Base-by-base conservation (phyloP, 2,797 vertebrate genomes). In the Silurus aristotelis region DNA sequence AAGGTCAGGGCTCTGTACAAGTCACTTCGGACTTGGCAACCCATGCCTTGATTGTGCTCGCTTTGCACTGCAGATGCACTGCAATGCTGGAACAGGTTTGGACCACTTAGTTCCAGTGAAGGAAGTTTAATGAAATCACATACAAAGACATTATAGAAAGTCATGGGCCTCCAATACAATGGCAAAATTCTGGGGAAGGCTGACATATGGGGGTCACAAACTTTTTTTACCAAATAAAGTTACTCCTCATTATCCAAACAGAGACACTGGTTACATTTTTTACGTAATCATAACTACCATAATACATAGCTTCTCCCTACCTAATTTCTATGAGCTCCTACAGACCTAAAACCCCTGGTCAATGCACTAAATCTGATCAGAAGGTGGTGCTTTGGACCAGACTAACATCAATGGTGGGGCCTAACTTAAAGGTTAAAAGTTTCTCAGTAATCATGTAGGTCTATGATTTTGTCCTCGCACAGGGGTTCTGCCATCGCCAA, bases 401-500 rank as follows among this genome's bases (percentile, higher is more conserved):
- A 14, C 12, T 73, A 20, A 15, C 5, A 55, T 73, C 71, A 25
- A 0, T 70, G 4, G 7, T 9, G 68, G 38, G 17, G 3, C 70
- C 5, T 20, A 71, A 43, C 20, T 71, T 43, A 20, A 48, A 52
- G 14, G 68, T 8, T 20, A 43, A 72, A n/a, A 8, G 15, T 17
- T 61, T 38, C 31, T 38, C 75, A 38, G 4, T 77, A 77, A 60
- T 60, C 27, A 60, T 58, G 14, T 15, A n/a, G 1, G 20, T 25
- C 14, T 56, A 31, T 15, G 17, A 85, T 48, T 87, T 73, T 63
- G 63, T 3, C 0, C 84, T 27, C 90, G 64, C 48, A 31, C 94
- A 99, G 98, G 98, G 98, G 98, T 89, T 98, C 97, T 15, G 98
- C 96, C 92, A 99, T 99, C 60, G 98, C 97, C 92, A 99, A 98